Percentiles rank a stretch among this genome's conserved stretches.
Conservation (phyloP, 2,113 vertebrate genomes). For the Taurulus bubalis region DNA sequence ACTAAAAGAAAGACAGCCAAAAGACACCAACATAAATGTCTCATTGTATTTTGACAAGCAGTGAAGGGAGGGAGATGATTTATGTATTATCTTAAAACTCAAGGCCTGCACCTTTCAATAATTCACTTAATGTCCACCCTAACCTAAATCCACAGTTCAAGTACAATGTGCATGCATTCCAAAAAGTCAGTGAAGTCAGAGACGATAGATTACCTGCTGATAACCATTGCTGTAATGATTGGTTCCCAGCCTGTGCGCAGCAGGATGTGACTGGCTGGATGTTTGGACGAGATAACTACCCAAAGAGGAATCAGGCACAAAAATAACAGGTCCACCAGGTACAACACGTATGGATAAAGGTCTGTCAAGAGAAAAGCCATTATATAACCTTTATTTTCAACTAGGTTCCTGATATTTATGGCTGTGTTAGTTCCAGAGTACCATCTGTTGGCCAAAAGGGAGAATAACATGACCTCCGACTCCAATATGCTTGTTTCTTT, state of each 20-base stretch:
- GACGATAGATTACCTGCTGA: slow-evolving; percentile 92
- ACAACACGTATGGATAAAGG: slow-evolving; percentile 82
- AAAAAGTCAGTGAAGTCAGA: too few species aligned
- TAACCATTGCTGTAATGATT: slow-evolving; percentile 91
- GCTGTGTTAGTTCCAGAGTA: not conserved
- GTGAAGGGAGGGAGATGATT: not conserved
- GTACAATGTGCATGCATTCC: not conserved
- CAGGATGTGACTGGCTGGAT: slow-evolving; percentile 85
- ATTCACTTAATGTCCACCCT: not conserved
- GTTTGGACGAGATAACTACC: slow-evolving; percentile 87
- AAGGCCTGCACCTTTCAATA: too few species aligned
- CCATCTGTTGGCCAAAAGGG: slow-evolving; percentile 18
- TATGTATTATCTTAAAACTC: not conserved
- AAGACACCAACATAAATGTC: not conserved
- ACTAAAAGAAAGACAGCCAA: slow-evolving; percentile 80
- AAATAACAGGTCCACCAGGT: slow-evolving; percentile 85
- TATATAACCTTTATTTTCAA: not conserved
- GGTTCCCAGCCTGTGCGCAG: slow-evolving; percentile 93
- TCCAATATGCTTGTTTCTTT: not conserved
- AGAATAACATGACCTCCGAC: slow-evolving; percentile 1
- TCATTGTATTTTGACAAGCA: not conserved
- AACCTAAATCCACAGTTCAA: not conserved
- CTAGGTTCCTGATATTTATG: not conserved
- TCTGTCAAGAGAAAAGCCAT: slow-evolving; percentile 77
- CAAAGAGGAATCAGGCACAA: slow-evolving; percentile 89